Evolutionary conservation across 2,888 invertebrate species (phyloP), one percentile per base, ranked within the genome.

Genomic region (Syrphus vitripennis): DNA sequence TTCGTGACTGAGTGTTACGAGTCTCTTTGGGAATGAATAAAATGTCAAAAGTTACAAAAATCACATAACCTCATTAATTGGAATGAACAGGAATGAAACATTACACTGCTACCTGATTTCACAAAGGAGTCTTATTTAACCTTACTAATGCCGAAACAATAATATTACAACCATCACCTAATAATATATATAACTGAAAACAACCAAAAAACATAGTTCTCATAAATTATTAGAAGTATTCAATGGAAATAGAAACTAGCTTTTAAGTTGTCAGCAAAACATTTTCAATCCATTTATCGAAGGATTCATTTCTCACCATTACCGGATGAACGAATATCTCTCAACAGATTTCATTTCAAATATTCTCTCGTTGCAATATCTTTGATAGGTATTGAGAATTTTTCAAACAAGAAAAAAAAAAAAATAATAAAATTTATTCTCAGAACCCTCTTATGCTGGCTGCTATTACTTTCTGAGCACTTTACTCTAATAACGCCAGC

Each of bases 311-410:
- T 74, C 40, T 80, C 67, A 74, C 57, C 40, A 79, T 79, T 79
- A 79, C 29, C 34, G n/a, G 19, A 12, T 37, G 21, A 40, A 78
- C 34, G 55, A 78, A 45, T 34, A 55, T 55, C 48, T 74, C 72
- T 59, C 72, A 48, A 80, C 71, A 57, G 72, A 80, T 80, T 80
- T 40, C 57, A 50, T 29, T 50, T 67, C n/a, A n/a, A n/a, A n/a
- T n/a, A n/a, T n/a, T n/a, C n/a, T 80, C 16, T 26, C 48, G 63
- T 76, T 82, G n/a, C 63, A 75, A 76, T 76, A 75, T 61, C 80
- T 50, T 26, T 50, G 59, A 59, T n/a, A n/a, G n/a, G n/a, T 48
- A 75, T 26, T 12, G 0, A 6, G 4, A 10, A 61, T 21, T 21
- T 21, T 24, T 37, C 29, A n/a, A 6, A 6, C 7, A n/a, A 31